Conservation (phyloP, 2,797 vertebrate genomes). For the Girardinus metallicus region DNA sequence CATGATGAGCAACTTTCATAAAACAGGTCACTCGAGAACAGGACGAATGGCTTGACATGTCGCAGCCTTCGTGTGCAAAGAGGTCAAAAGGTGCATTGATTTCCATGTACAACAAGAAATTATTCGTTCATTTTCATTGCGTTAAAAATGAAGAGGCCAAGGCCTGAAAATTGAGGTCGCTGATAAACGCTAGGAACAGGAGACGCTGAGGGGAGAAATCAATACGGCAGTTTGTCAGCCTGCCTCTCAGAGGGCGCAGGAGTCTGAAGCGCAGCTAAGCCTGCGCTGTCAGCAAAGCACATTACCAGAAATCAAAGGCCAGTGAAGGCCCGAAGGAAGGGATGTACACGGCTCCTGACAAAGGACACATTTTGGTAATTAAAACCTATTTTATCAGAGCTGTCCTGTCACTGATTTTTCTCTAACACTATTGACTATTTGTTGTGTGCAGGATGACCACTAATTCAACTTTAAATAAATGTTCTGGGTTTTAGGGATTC, state of each 20-base stretch:
- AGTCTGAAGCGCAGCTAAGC: constrained; percentile 80
- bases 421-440: constrained; percentile 86
- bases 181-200: constrained; percentile 91
- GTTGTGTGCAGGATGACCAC: constrained; percentile 83
- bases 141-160: constrained; percentile 86
- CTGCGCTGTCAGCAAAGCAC: constrained; percentile 93
- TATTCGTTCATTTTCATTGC: constrained; percentile 93
- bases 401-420: constrained; percentile 80
- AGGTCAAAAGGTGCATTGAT: constrained; percentile 95
- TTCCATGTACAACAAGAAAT: constrained; percentile 98
- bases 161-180: constrained; percentile 86
- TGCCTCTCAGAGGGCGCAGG: constrained; percentile 84
- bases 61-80: constrained; percentile 72
- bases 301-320: constrained; percentile 97
- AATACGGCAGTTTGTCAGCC: constrained; percentile 96
- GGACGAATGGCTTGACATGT: neutral
- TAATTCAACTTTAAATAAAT: constrained; percentile 89
- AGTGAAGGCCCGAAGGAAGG: constrained; percentile 76
- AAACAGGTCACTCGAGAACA: constrained; percentile 21
- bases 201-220: constrained; percentile 86
- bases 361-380: constrained; percentile 95
- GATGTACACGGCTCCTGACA: constrained; percentile 74
- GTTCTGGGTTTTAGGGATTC: constrained; percentile 85
- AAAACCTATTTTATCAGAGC: constrained; percentile 94
- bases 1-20: constrained; percentile 6